phyloP scores from a whole-genome alignment of 2,797 vertebrate species.

The Enteromius radiatus region DNA sequence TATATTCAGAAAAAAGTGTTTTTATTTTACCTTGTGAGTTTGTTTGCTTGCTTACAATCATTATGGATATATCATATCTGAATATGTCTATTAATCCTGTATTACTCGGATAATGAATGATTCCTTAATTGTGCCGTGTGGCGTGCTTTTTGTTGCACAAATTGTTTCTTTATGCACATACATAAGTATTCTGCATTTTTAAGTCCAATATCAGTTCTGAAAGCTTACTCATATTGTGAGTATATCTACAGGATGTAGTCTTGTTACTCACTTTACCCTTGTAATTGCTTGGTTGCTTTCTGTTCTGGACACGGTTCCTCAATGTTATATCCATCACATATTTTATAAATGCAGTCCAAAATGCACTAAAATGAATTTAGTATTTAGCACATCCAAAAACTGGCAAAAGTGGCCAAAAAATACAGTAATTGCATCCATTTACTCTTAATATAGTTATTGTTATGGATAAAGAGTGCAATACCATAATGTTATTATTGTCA shows the following conservation, averaged over 20 bases:
- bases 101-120: conserved; percentile 54
- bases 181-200: neutral
- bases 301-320: neutral
- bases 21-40: conserved; percentile 68
- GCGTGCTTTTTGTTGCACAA: conserved; percentile 63
- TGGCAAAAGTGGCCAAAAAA: neutral
- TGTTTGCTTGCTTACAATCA: conserved; percentile 63
- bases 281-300: conserved; percentile 5
- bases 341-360: conserved; percentile 19
- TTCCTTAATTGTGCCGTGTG: conserved; percentile 51
- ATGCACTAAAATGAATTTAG: neutral
- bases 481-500: conserved; percentile 11
- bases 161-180: conserved; percentile 35
- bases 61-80: conserved; percentile 54
- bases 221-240: conserved; percentile 17
- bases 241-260: neutral
- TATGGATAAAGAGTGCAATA: conserved; percentile 22
- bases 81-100: conserved; percentile 48
- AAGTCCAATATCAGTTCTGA: conserved; percentile 10
- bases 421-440: conserved; percentile 12
- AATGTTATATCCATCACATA: neutral
- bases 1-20: conserved; percentile 63
- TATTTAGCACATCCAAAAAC: conserved; percentile 21
- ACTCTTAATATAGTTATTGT: neutral
- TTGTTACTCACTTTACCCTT: conserved; percentile 14